phyloP scores from a whole-genome alignment of 2,797 vertebrate species.

The Rousettus madagascariensis region DNA sequence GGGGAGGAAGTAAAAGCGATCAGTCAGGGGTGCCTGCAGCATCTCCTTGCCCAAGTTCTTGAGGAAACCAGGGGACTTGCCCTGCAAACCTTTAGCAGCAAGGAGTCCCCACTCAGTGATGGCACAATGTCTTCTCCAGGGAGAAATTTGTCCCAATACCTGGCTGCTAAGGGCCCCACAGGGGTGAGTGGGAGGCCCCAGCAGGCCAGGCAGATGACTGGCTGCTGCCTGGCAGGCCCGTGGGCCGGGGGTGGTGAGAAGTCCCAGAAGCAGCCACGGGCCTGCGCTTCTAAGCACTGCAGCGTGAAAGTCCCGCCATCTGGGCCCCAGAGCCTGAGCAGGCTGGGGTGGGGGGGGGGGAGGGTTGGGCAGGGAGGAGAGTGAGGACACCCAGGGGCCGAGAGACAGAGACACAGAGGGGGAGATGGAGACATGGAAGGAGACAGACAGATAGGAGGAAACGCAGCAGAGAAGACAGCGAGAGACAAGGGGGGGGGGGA shows the following conservation, averaged over 20 bases:
- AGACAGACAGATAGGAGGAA: background rate
- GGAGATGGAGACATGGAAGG: background rate
- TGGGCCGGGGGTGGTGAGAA: background rate
- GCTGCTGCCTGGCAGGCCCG: background rate
- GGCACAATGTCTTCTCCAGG: background rate
- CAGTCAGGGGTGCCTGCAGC: background rate
- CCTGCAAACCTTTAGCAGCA: background rate
- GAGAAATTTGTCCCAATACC: background rate
- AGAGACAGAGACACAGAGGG: background rate
- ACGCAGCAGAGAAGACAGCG: background rate
- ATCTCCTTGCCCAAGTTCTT: background rate
- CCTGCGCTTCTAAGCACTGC: conserved; percentile 64
- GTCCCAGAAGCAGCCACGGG: conserved; percentile 55
- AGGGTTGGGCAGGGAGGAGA: background rate
- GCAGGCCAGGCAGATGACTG: conserved; percentile 49
- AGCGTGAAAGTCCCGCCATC: conserved; percentile 67
- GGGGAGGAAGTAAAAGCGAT: conserved; percentile 6
- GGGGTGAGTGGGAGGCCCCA: conserved; percentile 51
- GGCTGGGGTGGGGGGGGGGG: background rate
- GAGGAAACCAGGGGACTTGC: background rate
- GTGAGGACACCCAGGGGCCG: background rate
- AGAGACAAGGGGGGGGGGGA: background rate
- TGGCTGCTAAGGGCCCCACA: background rate
- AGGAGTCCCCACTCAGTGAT: background rate
- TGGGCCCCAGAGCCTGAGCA: conserved; percentile 52